A percentile compares a stretch with the other conserved stretches of the same genome.
Evolutionary conservation across 2,888 invertebrate genomes (phyloP).

Genomic region (Lagria hirta): DNA sequence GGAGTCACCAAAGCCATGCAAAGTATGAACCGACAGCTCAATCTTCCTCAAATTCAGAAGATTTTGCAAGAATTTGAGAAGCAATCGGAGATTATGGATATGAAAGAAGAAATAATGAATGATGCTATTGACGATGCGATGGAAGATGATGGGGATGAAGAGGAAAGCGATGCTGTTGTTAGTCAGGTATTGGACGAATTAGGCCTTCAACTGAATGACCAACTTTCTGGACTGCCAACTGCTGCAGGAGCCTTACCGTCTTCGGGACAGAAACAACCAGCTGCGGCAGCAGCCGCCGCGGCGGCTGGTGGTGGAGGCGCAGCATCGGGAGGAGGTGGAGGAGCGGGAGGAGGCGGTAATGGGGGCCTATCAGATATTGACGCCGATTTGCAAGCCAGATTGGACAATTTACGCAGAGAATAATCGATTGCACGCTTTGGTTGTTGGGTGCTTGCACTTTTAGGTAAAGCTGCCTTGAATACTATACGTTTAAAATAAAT

Average conservation of each 20-base stretch:
- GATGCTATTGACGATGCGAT: constrained; percentile 99
- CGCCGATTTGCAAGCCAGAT: constrained; percentile 94
- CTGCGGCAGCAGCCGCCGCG: constrained; percentile 57
- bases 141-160: constrained; percentile 97
- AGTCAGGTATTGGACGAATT: constrained; percentile 96
- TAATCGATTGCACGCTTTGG: constrained; percentile 48
- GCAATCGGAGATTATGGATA: constrained; percentile 99
- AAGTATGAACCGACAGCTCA: constrained; percentile 95
- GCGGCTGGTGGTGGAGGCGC: no score
- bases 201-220: constrained; percentile 92
- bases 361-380: constrained; percentile 78
- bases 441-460: no score
- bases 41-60: constrained; percentile 98
- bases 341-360: constrained; percentile 55
- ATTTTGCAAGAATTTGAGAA: constrained; percentile 98
- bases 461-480: no score
- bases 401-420: constrained; percentile 92
- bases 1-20: constrained; percentile 98
- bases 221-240: constrained; percentile 84
- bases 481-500: no score
- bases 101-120: constrained; percentile 99
- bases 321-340: constrained; percentile 45
- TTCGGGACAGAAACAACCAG: constrained; percentile 63
- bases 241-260: constrained; percentile 62
- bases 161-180: constrained; percentile 95